Base-by-base conservation (phyloP, 2,113 vertebrate genomes). In the Sylvilagus bachmani region DNA sequence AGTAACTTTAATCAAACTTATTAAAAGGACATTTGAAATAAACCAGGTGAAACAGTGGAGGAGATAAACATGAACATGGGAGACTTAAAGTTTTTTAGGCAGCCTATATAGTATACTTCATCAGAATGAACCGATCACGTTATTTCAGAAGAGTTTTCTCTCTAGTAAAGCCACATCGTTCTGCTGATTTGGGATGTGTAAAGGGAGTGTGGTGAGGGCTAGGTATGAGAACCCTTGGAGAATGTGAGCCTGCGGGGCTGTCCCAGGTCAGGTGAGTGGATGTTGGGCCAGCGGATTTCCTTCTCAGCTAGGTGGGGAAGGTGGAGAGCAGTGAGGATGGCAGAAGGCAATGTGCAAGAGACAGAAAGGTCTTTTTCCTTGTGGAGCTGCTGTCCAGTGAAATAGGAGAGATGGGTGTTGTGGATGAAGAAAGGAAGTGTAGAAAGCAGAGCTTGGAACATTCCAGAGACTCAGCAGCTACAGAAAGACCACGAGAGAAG, bases 1-100 rank as follows among this genome's bases (percentile, higher is more conserved):
- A 97, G 99, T 97, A 93, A 0, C 27, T 77, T 69, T 88, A 69
- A 67, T 71, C 82, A 6, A n/a, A 33, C 79, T 14, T 73, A 2
- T 24, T 3, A 29, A 71, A 96, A 31, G n/a, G 22, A 22, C 6
- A 0, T 3, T 29, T 61, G 21, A 36, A 73, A 51, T 74, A 38
- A 44, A 5, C 1, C 13, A 13, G 55, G 6, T 11, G 61, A 55
- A 44, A 71, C 51, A 19, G 11, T 10, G 49, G 77, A 75, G 24
- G 7, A 51, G 27, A 31, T 36, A 22, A 38, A 9, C 44, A 44
- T 44, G 44, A 44, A 44, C 7, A 9, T 44, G 44, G 44, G 44
- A 44, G 44, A 44, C 44, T 44, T 44, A 44, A 49, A 64, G 19
- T 71, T 64, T 79, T 55, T 51, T 62, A 22, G 38, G 77, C 22